Evolutionary conservation across 2,113 vertebrate genomes (phyloP), one percentile per base, ranked within the genome.

Genomic region (Daphoenositta chrysoptera): DNA sequence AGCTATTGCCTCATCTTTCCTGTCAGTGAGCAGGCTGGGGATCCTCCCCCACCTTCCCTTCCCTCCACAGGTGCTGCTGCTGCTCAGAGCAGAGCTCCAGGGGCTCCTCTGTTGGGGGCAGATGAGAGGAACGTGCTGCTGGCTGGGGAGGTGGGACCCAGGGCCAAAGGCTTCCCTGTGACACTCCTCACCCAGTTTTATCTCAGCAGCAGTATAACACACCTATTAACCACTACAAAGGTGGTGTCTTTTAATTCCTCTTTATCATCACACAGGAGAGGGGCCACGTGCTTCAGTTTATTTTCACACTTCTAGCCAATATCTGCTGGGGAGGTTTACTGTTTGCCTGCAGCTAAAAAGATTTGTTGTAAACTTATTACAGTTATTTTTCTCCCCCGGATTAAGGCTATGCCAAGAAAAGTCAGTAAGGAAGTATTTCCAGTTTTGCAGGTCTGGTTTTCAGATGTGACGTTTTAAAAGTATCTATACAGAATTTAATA

Each of bases 391-490:
- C 47, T 72, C 23, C 31, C 6, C 27, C 1, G 0, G 60, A 33
- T 69, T 83, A 73, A 68, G 42, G 13, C 50, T 83, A 13, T 31
- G 53, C 20, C 22, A 48, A 61, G 40, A 57, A 61, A 85, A 88
- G 76, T 61, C 33, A 42, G 18, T 77, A 58, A 77, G 44, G 42
- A 90, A 60, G 6, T 48, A 79, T 53, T 93, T 84, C 61, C 42
- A 70, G 31, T 57, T 77, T 58, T 92, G 31, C 22, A 57, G 35
- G 75, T 85, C 45, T 76, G 24, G 7, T 87, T 95, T 91, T 93
- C 50, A 65, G 30, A 50, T 88, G 24, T 27, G 57, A 26, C 2
- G 2, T 68, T 75, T 85, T 37, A 69, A 85, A 83, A 84, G 76
- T 40, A 65, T 18, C 16, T 6, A 24, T 79, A 27, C 27, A 71